Conservation (phyloP, 2,797 vertebrate genomes). For the Myotis daubentonii region DNA sequence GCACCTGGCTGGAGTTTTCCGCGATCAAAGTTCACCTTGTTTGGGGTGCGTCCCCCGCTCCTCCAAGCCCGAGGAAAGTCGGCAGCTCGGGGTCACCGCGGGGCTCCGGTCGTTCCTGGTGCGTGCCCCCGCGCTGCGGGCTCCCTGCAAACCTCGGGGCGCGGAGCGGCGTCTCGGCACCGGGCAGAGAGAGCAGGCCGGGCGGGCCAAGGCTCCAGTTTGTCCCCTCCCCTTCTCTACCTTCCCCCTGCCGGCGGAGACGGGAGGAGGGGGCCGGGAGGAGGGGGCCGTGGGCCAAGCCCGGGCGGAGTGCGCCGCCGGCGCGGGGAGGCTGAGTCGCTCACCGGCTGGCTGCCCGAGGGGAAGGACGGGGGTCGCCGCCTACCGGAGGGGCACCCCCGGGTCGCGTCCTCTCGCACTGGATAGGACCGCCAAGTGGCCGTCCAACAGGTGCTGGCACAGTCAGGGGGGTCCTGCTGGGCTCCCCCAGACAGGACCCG, state of each 20-base stretch:
- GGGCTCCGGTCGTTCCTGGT: background rate
- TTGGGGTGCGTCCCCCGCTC: background rate
- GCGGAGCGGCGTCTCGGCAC: background rate
- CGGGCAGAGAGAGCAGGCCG: constrained; percentile 18
- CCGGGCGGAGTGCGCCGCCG: background rate
- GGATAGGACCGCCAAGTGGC: constrained; percentile 85
- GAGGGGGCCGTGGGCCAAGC: constrained; percentile 29
- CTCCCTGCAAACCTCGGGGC: background rate
- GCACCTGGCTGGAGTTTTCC: constrained; percentile 77
- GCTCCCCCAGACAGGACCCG: background rate
- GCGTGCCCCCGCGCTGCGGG: background rate
- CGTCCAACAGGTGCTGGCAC: constrained; percentile 92
- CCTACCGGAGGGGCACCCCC: background rate
- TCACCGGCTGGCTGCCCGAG: background rate
- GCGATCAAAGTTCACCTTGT: constrained; percentile 65
- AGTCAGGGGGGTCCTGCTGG: constrained; percentile 79
- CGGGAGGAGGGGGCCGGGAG: constrained; percentile 47
- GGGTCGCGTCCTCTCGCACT: background rate
- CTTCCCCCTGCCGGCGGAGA: constrained; percentile 59
- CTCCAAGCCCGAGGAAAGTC: background rate
- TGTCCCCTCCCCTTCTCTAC: constrained; percentile 75
- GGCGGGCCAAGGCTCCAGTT: constrained; percentile 10
- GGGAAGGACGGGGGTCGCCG: background rate
- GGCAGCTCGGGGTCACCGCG: background rate
- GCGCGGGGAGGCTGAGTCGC: background rate